Conservation (phyloP, 2,888 invertebrate species). For the Gasteruption jaculator region DNA sequence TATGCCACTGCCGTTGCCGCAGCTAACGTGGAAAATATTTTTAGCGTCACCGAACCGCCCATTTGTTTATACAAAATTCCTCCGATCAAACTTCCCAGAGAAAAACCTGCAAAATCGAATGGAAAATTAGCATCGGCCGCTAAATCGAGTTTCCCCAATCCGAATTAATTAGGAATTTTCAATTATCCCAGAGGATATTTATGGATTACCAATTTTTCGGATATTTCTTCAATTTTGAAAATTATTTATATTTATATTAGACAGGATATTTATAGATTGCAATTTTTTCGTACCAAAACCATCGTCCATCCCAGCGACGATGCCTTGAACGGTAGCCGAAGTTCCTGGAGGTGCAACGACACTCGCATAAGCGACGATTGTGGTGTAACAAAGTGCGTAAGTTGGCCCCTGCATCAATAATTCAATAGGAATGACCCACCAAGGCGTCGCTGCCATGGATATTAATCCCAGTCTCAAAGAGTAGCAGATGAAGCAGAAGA, state of each 20-base stretch:
- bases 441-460: constrained; percentile 72
- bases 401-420: constrained; percentile 79
- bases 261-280: constrained; percentile 21
- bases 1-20: constrained; percentile 51
- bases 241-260: background rate
- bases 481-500: constrained; percentile 73
- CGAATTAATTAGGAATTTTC: no score
- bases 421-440: constrained; percentile 80
- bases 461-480: constrained; percentile 70
- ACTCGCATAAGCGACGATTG: constrained; percentile 66
- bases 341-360: constrained; percentile 62
- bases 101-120: constrained; percentile 59
- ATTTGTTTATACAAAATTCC: constrained; percentile 64
- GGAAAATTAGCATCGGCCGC: background rate
- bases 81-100: constrained; percentile 71
- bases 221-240: constrained; percentile 10
- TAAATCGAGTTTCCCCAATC: no score
- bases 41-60: constrained; percentile 60
- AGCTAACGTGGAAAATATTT: constrained; percentile 53
- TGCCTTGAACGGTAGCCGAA: constrained; percentile 80
- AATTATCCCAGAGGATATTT: no score
- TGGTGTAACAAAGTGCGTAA: constrained; percentile 80
- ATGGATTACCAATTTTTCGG: background rate
- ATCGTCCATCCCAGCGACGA: constrained; percentile 86
- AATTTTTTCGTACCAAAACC: constrained; percentile 75